Base-by-base conservation (phyloP, 2,888 invertebrate species). In the Abrostola tripartita region DNA sequence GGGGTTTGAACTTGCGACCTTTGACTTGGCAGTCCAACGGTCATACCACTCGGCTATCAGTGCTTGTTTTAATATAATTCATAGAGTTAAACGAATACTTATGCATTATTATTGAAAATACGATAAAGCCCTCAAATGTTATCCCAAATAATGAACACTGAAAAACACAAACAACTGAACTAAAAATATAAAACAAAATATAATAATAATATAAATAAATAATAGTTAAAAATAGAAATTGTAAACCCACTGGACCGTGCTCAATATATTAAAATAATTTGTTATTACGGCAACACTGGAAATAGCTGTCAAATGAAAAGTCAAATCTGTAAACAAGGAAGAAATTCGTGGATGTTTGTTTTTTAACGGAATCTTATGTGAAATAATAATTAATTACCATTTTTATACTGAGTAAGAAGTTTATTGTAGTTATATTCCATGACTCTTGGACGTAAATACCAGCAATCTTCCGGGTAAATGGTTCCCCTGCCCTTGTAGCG, bases 381-480 rank as follows among this genome's bases (percentile, higher is more conserved):
- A 84, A 80, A 78, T 79, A 78, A 77, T 78, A 63, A 74, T 66
- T 78, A 81, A 79, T 66, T 77, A 69, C 38, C 58, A 52, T 53
- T 71, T 49, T 68, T 62, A 38, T 72, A 74, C 61, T 64, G 76
- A 78, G 72, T 80, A 79, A 77, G 78, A 81, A 78, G 82, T 79
- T 79, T 76, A 59, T 69, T 76, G 68, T 71, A 76, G 75, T 79
- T 82, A 77, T 80, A 86, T 83, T 90, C 91, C 86, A 94, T 94
- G 94, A 94, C 94, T 84, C 92, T 94, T 72, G 94, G 94, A 86
- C 93, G 93, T 81, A 94, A 93, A 93, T 92, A 93, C 85, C 93
- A 92, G 84, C 93, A 92, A 87, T 92, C 91, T 91, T 91, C 91
- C 90, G 94, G 94, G 94, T 94, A 94, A 93, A 88, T 93, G 90